Evolutionary conservation across 2,797 vertebrate genomes (phyloP).

Genomic region (Eospalax fontanierii): DNA sequence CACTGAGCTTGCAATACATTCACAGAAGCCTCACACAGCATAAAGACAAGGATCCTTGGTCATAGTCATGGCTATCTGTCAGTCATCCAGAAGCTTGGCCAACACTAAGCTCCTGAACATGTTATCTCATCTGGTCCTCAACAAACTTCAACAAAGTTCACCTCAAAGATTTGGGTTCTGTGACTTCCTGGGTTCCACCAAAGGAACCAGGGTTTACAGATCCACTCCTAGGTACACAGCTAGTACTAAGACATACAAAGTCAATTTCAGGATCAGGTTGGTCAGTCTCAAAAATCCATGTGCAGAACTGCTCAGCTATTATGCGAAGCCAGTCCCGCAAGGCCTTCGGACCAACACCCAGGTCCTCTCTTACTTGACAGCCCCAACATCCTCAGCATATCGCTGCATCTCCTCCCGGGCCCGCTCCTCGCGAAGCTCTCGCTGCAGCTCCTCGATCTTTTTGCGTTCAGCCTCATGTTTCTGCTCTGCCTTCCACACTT

Average conservation of each 20-base stretch:
- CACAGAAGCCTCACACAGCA: background rate
- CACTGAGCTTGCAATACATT: background rate
- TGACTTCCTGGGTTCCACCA: background rate
- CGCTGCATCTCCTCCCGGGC: constrained; percentile 96
- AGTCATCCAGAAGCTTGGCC: background rate
- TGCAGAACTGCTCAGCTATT: too few relatives aligned
- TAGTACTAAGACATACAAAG: background rate
- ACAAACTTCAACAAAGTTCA: background rate
- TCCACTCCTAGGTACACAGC: background rate
- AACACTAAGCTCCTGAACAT: background rate
- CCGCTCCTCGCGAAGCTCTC: constrained; percentile 96
- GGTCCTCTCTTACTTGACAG: constrained; percentile 91
- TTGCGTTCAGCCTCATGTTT: constrained; percentile 96
- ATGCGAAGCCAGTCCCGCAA: background rate
- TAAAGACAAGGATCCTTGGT: background rate
- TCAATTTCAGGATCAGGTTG: background rate
- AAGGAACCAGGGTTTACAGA: constrained; percentile 1
- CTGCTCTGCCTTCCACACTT: constrained; percentile 99
- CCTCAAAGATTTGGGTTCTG: background rate
- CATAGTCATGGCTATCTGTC: background rate
- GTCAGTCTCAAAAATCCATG: background rate
- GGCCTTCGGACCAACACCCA: background rate
- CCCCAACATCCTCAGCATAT: constrained; percentile 94
- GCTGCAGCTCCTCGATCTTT: constrained; percentile 98
- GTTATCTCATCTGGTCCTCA: background rate